Percentiles rank a stretch among this genome's conserved stretches.
Evolutionary conservation across 2,113 vertebrate species (phyloP).

Genomic region (Hippocampus barbouri): DNA sequence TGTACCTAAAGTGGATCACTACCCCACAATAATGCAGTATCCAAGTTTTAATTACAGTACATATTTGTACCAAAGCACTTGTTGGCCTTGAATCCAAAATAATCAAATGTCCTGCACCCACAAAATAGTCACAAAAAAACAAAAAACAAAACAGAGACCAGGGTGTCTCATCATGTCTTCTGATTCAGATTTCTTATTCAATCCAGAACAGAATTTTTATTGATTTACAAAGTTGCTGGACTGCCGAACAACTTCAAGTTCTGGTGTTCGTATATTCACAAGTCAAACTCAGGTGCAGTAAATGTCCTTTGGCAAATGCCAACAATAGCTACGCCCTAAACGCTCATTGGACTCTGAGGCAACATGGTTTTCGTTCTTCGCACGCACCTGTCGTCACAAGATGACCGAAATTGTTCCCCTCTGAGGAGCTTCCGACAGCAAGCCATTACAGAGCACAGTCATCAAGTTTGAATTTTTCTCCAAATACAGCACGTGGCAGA

Average conservation of each 20-base stretch:
- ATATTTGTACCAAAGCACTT: too few species aligned
- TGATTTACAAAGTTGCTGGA: neutral
- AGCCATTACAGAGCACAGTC: neutral
- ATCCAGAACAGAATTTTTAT: too few species aligned
- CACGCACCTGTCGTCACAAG: constrained; percentile 9
- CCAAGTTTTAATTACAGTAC: too few species aligned
- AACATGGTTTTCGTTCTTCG: neutral
- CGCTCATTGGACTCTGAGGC: neutral
- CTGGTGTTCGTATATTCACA: neutral
- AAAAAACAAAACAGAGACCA: too few species aligned
- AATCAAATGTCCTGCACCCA: too few species aligned
- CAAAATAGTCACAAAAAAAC: too few species aligned
- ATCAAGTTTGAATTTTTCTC: neutral
- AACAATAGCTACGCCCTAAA: constrained; percentile 8
- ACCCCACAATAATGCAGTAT: too few species aligned
- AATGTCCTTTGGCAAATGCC: constrained; percentile 15
- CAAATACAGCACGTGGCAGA: neutral
- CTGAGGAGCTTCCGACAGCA: neutral
- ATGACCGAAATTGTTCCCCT: neutral
- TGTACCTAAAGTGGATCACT: too few species aligned
- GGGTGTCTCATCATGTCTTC: too few species aligned
- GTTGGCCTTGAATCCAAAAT: too few species aligned
- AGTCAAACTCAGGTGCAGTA: neutral
- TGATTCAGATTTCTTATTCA: too few species aligned
- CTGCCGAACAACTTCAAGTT: neutral